Conservation (phyloP, 2,888 invertebrate species). For the Coremacera marginata region DNA sequence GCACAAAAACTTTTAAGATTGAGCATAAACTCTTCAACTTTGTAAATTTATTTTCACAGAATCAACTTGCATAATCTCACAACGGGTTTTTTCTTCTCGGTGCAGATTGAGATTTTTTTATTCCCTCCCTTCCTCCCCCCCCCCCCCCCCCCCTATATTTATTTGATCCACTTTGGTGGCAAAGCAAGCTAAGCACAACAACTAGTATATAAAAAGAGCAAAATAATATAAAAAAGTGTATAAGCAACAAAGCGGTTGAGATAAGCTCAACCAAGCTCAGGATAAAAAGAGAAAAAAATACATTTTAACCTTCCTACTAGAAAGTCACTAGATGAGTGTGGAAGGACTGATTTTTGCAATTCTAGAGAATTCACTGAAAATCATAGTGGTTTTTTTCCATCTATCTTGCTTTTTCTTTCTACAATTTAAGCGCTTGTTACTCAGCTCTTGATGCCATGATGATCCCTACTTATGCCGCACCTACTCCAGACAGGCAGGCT, state of each 20-base stretch:
- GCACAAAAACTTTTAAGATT: no score
- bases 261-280: neutral
- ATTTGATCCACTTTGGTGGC: neutral
- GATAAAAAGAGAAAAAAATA: neutral
- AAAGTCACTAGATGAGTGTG: constrained; percentile 3
- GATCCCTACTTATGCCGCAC: constrained; percentile 4
- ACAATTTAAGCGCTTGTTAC: constrained; percentile 11
- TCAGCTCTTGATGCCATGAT: constrained; percentile 20
- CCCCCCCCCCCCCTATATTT: no score
- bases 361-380: constrained; percentile 2
- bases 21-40: no score
- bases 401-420: neutral
- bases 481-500: neutral
- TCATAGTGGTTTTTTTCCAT: neutral
- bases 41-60: no score
- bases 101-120: no score
- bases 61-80: no score
- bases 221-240: neutral
- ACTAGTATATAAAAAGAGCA: neutral
- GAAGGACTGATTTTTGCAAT: neutral
- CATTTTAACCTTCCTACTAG: neutral
- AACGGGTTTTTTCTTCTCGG: no score
- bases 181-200: neutral
- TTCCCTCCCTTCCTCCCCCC: no score
- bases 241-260: neutral